Conservation (phyloP, 2,888 invertebrate genomes). For the Loripinus fragilis region DNA sequence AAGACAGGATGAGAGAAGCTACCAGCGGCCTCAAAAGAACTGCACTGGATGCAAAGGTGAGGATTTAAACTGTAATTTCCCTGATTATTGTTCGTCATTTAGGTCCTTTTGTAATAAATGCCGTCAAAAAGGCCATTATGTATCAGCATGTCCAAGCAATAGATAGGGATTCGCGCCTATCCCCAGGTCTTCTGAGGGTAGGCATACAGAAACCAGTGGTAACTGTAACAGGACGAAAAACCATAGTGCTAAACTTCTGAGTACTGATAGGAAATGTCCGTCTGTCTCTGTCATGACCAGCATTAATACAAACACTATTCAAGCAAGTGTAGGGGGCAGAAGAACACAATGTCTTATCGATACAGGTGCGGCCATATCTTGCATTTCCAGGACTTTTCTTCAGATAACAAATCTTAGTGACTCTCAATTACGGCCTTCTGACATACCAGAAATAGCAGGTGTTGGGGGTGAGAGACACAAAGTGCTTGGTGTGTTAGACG, state of each 20-base stretch:
- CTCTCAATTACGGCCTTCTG: not conserved
- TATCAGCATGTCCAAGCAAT: not conserved
- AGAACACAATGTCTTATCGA: not conserved
- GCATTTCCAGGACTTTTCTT: not conserved
- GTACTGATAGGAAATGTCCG: not conserved
- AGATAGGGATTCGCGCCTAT: constrained; percentile 20
- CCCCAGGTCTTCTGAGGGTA: not conserved
- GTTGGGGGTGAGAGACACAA: constrained; percentile 13
- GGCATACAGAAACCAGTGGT: not conserved
- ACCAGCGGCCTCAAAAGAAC: not conserved
- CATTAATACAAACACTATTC: constrained; percentile 1
- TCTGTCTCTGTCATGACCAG: not conserved
- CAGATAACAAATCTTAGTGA: not conserved
- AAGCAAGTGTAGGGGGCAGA: not conserved
- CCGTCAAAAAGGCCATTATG: not conserved
- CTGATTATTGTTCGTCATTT: not conserved
- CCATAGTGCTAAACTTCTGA: not conserved
- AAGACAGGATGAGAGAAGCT: not conserved
- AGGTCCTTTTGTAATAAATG: not conserved
- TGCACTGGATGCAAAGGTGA: not conserved
- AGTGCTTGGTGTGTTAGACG: not conserved
- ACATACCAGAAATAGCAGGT: constrained; percentile 4
- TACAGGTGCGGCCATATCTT: constrained; percentile 12
- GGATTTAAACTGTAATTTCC: constrained; percentile 3
- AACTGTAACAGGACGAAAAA: not conserved